These are phyloP conservation scores for Pygocentrus nattereri DNA, from an alignment of 2,797 vertebrate genomes.

Conservation along the genomic window DNA sequence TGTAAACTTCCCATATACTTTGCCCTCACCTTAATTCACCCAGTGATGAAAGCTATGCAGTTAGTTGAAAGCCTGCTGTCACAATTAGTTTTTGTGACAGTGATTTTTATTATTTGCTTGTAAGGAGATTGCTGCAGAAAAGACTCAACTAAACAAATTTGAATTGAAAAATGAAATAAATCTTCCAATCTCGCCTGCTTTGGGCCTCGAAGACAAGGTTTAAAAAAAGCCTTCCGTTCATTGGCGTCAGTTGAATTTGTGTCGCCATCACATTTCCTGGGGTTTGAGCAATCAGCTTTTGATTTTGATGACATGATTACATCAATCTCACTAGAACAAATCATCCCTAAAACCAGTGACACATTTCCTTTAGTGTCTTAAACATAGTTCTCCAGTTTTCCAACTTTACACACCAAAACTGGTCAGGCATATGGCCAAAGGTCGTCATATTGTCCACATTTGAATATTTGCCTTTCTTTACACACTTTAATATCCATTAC, in stretches of 20 bases:
- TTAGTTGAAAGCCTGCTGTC: background rate
- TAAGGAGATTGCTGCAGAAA: background rate
- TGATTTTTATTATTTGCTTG: background rate
- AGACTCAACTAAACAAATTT: background rate
- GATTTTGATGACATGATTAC: background rate
- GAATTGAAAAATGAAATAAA: background rate
- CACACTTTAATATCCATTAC: constrained; percentile 2
- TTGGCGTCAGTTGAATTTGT: background rate
- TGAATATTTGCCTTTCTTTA: background rate
- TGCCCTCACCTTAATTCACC: background rate
- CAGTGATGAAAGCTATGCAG: background rate
- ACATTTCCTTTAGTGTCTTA: background rate
- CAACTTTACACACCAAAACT: background rate
- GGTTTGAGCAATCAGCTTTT: constrained; percentile 17
- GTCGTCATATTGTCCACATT: constrained; percentile 3
- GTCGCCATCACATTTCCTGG: constrained; percentile 11
- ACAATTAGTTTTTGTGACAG: background rate
- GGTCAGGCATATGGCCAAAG: background rate
- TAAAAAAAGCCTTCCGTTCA: constrained; percentile 23
- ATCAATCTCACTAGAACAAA: background rate
- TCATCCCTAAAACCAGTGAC: background rate
- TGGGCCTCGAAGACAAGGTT: background rate
- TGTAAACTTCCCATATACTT: background rate
- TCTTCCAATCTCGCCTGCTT: background rate
- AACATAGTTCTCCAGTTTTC: background rate